A percentile compares a stretch with the other conserved stretches of the same genome.
phyloP scores from a whole-genome alignment of 1,140 invertebrate genomes.

The Frieseomelitta varia region DNA sequence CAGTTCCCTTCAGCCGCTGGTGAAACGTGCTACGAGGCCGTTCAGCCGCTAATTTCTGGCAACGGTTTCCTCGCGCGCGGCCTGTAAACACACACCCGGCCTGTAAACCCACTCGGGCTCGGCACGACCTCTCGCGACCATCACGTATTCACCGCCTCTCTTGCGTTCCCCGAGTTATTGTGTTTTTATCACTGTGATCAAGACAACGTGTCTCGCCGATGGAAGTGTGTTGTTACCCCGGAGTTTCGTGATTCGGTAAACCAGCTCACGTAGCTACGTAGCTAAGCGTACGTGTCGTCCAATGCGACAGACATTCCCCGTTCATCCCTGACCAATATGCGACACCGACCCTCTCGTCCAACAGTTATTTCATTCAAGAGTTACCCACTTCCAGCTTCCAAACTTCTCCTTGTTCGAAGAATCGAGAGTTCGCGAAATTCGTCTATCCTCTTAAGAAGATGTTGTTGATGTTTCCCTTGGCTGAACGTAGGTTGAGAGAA shows the following conservation, averaged over 20 bases:
- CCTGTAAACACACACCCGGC: constrained; percentile 62
- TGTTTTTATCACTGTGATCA: neutral
- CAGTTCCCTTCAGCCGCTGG: neutral
- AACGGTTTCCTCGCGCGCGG: constrained; percentile 17
- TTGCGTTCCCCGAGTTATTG: constrained; percentile 8
- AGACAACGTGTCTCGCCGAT: neutral
- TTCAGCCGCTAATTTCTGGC: neutral
- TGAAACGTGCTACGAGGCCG: neutral
- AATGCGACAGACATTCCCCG: neutral
- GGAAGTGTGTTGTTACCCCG: neutral
- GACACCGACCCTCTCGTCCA: no score
- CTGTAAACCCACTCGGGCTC: neutral
- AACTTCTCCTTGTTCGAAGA: no score
- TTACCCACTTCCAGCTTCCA: no score
- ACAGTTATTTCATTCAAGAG: constrained; percentile 3
- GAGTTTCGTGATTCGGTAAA: constrained; percentile 9
- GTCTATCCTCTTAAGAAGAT: no score
- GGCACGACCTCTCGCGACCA: constrained; percentile 58
- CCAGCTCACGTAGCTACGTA: no score
- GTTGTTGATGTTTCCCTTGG: no score
- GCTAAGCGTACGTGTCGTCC: no score
- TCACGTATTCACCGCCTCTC: constrained; percentile 23
- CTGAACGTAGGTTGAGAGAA: no score
- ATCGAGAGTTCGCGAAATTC: no score
- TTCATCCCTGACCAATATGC: no score